These are phyloP conservation scores for Paramacrobiotus metropolitanus DNA, from an alignment of 1,140 invertebrate species.

Conservation along the genomic window DNA sequence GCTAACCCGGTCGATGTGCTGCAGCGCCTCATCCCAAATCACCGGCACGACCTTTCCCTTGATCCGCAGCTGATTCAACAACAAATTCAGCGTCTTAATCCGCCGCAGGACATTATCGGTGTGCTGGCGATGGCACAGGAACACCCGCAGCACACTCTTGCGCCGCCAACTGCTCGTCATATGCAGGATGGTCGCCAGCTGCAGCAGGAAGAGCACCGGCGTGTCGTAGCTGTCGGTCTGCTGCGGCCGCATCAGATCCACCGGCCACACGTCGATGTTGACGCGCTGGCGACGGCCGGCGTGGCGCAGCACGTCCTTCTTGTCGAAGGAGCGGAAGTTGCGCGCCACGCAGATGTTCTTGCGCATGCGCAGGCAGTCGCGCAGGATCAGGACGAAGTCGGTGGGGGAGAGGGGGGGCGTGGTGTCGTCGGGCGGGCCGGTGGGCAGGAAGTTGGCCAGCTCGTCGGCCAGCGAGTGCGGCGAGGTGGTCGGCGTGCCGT, in stretches of 20 bases:
- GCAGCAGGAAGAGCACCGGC: conserved; percentile 77
- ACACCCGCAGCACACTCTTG: conserved; percentile 38
- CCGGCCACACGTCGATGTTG: conserved; percentile 91
- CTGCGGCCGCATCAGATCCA: conserved; percentile 52
- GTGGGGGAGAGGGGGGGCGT: conserved; percentile 16
- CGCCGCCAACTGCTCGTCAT: conserved; percentile 33
- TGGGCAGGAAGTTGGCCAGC: background rate
- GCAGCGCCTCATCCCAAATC: conserved; percentile 28
- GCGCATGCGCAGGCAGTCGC: conserved; percentile 59
- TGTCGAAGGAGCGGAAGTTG: conserved; percentile 60
- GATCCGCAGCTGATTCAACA: conserved; percentile 32
- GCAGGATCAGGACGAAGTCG: conserved; percentile 71
- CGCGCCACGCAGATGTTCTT: conserved; percentile 84
- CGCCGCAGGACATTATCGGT: conserved; percentile 24
- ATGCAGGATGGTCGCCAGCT: conserved; percentile 82
- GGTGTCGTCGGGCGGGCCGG: conserved; percentile 12
- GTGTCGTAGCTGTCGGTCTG: conserved; percentile 48
- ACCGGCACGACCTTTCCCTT: conserved; percentile 30
- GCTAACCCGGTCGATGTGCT: conserved; percentile 13
- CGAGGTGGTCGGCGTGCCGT: conserved; percentile 14
- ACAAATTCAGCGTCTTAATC: conserved; percentile 27
- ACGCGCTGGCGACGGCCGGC: conserved; percentile 28
- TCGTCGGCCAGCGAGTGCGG: conserved; percentile 12
- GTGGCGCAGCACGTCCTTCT: conserved; percentile 17
- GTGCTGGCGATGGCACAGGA: conserved; percentile 35